These are phyloP conservation scores for Platalea minor DNA, from an alignment of 2,797 vertebrate genomes.

Conservation along the genomic window DNA sequence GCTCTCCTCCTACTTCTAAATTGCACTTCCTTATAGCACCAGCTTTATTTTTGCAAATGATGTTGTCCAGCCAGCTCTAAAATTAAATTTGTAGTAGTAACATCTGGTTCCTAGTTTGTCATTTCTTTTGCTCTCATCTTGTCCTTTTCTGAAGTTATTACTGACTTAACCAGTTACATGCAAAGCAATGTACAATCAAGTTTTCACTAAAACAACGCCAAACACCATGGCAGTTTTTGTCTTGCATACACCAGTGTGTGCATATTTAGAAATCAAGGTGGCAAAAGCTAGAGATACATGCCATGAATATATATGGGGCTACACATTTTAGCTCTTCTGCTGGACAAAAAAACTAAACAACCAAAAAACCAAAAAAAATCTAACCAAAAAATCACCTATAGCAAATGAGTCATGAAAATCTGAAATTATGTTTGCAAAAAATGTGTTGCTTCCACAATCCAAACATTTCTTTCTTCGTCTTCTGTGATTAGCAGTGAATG, in stretches of 20 bases:
- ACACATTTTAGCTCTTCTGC: not conserved
- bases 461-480: not conserved
- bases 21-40: not conserved
- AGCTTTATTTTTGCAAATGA: slow-evolving; percentile 15
- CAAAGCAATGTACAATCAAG: not conserved
- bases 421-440: not conserved
- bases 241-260: not conserved
- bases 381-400: not conserved
- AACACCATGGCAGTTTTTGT: not conserved
- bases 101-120: slow-evolving; percentile 12
- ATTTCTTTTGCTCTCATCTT: slow-evolving; percentile 3
- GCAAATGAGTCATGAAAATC: not conserved
- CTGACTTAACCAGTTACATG: not conserved
- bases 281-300: not conserved
- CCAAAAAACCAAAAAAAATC: rapidly evolving
- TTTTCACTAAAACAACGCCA: not conserved
- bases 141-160: slow-evolving; percentile 5
- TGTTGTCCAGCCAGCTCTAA: slow-evolving; percentile 10
- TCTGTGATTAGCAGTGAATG: not conserved
- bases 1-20: not conserved
- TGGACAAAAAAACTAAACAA: not conserved
- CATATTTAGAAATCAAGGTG: not conserved
- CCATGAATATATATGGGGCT: not conserved
- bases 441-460: not conserved
- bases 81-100: slow-evolving; percentile 26